phyloP scores from a whole-genome alignment of 2,113 vertebrate species.

The Heterochromis multidens region DNA sequence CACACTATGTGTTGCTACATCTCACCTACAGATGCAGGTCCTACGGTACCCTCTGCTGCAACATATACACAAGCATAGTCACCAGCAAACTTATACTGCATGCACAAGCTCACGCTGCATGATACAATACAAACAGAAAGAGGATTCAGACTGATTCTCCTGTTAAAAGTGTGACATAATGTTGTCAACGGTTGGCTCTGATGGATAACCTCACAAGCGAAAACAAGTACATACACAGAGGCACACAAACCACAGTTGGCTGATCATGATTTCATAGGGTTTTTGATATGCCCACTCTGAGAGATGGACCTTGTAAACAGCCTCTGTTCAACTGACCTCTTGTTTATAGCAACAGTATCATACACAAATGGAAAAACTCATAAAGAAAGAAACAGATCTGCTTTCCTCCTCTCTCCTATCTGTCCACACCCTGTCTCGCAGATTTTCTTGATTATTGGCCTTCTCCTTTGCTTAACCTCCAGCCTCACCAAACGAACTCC shows the following conservation, averaged over 20 bases:
- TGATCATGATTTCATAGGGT: conserved; percentile 46
- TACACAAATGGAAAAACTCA: conserved; percentile 34
- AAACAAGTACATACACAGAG: conserved; percentile 19
- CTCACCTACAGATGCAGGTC: not conserved
- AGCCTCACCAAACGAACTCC: conserved; percentile 11
- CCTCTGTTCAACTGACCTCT: conserved; percentile 48
- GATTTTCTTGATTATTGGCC: conserved; percentile 4
- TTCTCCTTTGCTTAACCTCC: conserved; percentile 42
- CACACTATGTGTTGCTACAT: not conserved
- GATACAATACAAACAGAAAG: not conserved
- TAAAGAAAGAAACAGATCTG: conserved; percentile 33
- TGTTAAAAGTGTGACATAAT: conserved; percentile 35
- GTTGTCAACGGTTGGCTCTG: conserved; percentile 4
- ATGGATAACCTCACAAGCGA: conserved; percentile 21
- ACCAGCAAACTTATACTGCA: not conserved
- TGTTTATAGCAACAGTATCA: conserved; percentile 59
- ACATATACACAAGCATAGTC: not conserved
- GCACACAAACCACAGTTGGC: conserved; percentile 10
- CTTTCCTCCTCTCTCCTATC: not conserved
- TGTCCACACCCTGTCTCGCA: conserved; percentile 1
- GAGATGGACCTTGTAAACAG: conserved; percentile 63
- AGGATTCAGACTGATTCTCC: conserved; percentile 10
- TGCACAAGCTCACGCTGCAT: not conserved
- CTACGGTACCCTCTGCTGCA: not conserved
- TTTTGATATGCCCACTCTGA: conserved; percentile 46